Evolutionary conservation across 2,888 invertebrate species (phyloP).

Genomic region (Drosophila algonquin): DNA sequence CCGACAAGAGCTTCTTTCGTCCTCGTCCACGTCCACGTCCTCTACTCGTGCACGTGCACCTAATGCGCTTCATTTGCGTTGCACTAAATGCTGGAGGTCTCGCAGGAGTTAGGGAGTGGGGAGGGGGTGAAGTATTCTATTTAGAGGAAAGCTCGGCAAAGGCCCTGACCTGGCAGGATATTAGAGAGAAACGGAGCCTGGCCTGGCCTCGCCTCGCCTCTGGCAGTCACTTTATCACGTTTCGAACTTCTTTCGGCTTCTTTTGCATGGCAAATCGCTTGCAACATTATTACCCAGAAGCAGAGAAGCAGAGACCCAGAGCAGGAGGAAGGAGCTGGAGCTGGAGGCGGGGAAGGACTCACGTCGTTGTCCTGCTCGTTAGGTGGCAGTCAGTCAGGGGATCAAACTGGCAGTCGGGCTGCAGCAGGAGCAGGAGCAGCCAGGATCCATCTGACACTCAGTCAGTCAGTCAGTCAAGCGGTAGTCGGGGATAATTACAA

Average conservation of each 20-base stretch:
- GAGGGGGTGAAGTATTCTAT: conserved; percentile 8
- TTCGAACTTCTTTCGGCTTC: conserved; percentile 50
- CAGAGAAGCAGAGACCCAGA: not conserved
- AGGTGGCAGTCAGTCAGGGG: conserved; percentile 26
- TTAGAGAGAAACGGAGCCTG: conserved; percentile 29
- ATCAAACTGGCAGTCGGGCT: conserved; percentile 26
- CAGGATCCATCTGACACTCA: conserved; percentile 15
- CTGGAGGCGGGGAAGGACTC: conserved; percentile 18
- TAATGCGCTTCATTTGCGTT: conserved; percentile 80
- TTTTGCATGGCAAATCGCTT: conserved; percentile 57
- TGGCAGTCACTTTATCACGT: conserved; percentile 70
- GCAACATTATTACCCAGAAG: conserved; percentile 48
- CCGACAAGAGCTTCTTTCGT: conserved; percentile 5
- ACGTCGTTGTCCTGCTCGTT: conserved; percentile 61
- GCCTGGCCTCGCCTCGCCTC: not conserved
- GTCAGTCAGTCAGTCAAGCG: conserved; percentile 34
- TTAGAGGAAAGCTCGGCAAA: not conserved
- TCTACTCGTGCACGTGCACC: conserved; percentile 59
- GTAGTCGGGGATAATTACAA: conserved; percentile 74
- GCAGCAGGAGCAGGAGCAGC: conserved; percentile 1
- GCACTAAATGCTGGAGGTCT: conserved; percentile 66
- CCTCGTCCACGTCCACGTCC: too few relatives aligned
- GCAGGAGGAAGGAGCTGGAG: not conserved
- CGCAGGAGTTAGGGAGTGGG: not conserved
- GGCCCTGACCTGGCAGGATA: conserved; percentile 37